phyloP scores from a whole-genome alignment of 2,797 vertebrate genomes.

The Oreonectes daqikongensis region DNA sequence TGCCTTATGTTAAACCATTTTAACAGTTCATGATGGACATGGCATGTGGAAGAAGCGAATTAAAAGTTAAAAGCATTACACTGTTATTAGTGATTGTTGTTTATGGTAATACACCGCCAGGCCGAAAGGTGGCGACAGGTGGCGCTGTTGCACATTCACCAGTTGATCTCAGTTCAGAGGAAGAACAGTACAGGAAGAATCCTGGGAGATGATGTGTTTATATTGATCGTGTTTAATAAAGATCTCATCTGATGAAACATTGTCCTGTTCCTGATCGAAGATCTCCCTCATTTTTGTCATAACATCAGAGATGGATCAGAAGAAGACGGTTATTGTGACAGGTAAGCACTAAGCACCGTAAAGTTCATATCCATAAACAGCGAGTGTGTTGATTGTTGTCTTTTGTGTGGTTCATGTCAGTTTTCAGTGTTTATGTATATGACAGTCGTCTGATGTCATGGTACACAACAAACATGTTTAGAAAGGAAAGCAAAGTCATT shows the following conservation, averaged over 20 bases:
- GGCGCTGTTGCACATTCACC: slow-evolving; percentile 56
- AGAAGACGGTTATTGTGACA: slow-evolving; percentile 76
- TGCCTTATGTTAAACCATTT: no score
- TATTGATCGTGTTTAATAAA: neutral
- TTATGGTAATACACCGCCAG: neutral
- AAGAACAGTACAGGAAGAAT: slow-evolving; percentile 39
- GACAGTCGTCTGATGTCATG: neutral
- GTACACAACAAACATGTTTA: neutral
- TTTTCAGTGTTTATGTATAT: neutral
- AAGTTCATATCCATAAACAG: neutral
- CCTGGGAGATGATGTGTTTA: slow-evolving; percentile 49
- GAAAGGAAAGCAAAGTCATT: no score
- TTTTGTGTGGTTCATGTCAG: no score
- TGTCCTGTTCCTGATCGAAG: neutral
- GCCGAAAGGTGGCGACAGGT: slow-evolving; percentile 65
- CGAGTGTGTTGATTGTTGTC: neutral
- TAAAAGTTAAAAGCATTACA: no score
- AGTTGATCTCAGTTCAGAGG: slow-evolving; percentile 48
- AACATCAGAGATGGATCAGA: slow-evolving; percentile 66
- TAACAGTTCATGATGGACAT: no score
- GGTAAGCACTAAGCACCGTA: slow-evolving; percentile 59
- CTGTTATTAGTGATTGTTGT: neutral
- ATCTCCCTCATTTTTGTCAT: neutral
- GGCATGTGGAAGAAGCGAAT: no score
- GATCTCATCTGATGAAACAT: slow-evolving; percentile 1